Evolutionary conservation across 2,797 vertebrate species (phyloP), one percentile per base, ranked within the genome.

Genomic region (Euthynnus affinis): DNA sequence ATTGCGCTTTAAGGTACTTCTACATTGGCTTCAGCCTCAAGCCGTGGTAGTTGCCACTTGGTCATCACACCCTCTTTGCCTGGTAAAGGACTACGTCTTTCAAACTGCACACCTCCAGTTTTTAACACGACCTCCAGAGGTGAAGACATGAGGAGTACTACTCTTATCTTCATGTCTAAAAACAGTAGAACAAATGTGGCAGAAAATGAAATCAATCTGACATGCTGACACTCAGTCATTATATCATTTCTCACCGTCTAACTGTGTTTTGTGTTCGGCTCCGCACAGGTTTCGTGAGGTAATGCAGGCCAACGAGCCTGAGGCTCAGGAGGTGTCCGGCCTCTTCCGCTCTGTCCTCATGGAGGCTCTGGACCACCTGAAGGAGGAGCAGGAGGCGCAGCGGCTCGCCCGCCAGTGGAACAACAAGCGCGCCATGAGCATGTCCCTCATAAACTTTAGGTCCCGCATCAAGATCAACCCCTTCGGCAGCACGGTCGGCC

Each of bases 401-500:
- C 96, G 94, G 61, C 95, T 99, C 48, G 80, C 96, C 4, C 94
- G 92, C 55, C 98, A 98, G 83, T 99, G 98, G 98, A 97, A 94
- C 94, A 96, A 95, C 93, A 97, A 92, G 85, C 96, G 96, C 14
- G 93, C 96, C 75, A 89, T 95, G 88, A 96, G 96, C 91, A 87
- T 96, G 80, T 97, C 97, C 20, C 93, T 97, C 74, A 84, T 95
- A 52, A 95, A 95, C 10, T 97, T 98, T 90, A 96, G 94, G 86
- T 95, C 97, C 10, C 95, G 97, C 6, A 93, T 97, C 80, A 96
- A 96, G 92, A 98, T 99, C 88, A 96, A 96, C 64, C 98, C 98
- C 0, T 98, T 98, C 25, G 95, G 96, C 71, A 98, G 96, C 90
- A 95, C 97, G 3, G 95, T 96, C 87, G 96, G 94, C 76, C 96